These are phyloP conservation scores for Myiopsitta monachus DNA, from an alignment of 2,113 vertebrate species.

Conservation along the genomic window DNA sequence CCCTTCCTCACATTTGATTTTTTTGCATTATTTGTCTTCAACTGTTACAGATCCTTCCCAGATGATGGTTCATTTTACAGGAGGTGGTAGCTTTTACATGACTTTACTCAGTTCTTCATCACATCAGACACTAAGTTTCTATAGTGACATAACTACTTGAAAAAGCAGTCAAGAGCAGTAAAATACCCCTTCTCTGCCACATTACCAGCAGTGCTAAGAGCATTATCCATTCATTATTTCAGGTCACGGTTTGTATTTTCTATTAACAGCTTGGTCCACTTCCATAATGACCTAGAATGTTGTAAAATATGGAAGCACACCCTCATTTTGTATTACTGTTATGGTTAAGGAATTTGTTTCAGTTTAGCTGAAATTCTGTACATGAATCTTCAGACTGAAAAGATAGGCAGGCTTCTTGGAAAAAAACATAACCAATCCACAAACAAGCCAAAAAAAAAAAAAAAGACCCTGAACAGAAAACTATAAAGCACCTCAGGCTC, in stretches of 20 bases:
- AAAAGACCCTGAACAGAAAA: not conserved
- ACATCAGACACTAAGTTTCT: not conserved
- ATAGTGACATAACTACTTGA: not conserved
- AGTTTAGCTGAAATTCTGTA: not conserved
- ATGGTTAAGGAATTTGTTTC: not conserved
- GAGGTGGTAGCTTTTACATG: not conserved
- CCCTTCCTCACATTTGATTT: not conserved
- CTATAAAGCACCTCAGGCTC: not conserved
- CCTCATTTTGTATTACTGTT: not conserved
- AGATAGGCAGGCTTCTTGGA: not conserved
- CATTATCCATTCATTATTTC: constrained; percentile 53
- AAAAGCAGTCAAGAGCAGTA: constrained; percentile 29
- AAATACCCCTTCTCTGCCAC: not conserved
- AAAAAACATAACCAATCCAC: not conserved
- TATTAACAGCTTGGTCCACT: constrained; percentile 18
- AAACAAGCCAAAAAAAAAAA: not conserved
- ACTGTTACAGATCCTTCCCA: not conserved
- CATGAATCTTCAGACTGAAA: not conserved
- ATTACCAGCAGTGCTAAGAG: not conserved
- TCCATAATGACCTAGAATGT: constrained; percentile 28
- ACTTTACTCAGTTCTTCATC: not conserved
- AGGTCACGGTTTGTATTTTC: constrained; percentile 49
- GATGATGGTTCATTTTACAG: not conserved
- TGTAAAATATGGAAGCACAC: not conserved
- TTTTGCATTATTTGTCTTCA: not conserved